Percentiles rank a stretch among this genome's conserved stretches.
Evolutionary conservation across 2,888 invertebrate genomes (phyloP).

Genomic region (Platycheirus rosarum): DNA sequence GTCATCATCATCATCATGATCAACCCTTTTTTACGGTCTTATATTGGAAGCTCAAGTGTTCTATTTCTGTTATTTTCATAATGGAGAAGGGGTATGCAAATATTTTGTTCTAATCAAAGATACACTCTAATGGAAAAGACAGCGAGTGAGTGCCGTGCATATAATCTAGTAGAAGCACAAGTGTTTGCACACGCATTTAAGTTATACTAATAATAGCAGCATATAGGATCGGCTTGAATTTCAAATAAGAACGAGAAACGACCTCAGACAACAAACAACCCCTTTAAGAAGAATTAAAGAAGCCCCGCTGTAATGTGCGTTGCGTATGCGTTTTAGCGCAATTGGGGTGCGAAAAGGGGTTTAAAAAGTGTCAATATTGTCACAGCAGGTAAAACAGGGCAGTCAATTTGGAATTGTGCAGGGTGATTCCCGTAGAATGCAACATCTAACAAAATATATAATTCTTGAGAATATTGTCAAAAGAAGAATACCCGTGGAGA

Average conservation of each 20-base stretch:
- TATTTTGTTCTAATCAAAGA: too few species aligned
- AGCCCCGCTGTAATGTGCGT: constrained; percentile 20
- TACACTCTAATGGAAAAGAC: constrained; percentile 24
- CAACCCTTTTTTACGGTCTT: constrained; percentile 10
- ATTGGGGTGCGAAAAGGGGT: constrained; percentile 60
- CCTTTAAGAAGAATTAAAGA: constrained; percentile 24
- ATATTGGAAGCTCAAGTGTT: constrained; percentile 51
- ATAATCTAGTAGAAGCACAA: constrained; percentile 14
- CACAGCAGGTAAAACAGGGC: constrained; percentile 49
- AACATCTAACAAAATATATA: too few species aligned
- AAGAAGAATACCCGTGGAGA: too few species aligned
- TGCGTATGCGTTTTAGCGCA: constrained; percentile 29
- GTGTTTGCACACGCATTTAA: constrained; percentile 50
- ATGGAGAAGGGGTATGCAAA: constrained; percentile 44
- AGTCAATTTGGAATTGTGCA: constrained; percentile 4
- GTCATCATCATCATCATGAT: constrained; percentile 32
- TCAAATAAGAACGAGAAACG: constrained; percentile 57
- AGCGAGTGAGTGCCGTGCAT: constrained; percentile 4
- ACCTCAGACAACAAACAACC: constrained; percentile 57
- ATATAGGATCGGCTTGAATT: background rate
- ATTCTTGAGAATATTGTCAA: too few species aligned
- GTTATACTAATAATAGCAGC: constrained; percentile 39
- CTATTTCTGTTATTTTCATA: constrained; percentile 48
- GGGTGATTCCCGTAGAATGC: too few species aligned
- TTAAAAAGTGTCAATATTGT: constrained; percentile 60